Evolutionary conservation across 2,113 vertebrate species (phyloP).

Genomic region (Ceyx melanurus): DNA sequence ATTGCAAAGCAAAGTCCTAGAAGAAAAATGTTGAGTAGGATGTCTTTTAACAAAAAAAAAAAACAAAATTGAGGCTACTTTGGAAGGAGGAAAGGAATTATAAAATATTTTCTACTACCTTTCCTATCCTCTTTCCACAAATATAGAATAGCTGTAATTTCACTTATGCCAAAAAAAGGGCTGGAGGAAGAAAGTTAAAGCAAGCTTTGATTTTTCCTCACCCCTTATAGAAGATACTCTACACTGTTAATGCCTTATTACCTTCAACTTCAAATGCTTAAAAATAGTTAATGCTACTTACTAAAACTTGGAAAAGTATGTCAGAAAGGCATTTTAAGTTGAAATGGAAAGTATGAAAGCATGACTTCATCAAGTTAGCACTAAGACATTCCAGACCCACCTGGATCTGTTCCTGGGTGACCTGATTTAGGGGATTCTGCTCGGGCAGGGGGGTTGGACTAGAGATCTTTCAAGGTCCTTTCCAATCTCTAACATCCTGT

Average conservation of each 20-base stretch:
- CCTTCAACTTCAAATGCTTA: not conserved
- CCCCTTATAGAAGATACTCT: not conserved
- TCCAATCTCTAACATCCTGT: not conserved
- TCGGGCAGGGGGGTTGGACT: too few species aligned
- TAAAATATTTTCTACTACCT: not conserved
- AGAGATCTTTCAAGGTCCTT: too few species aligned
- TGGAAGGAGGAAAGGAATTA: not conserved
- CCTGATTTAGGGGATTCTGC: too few species aligned
- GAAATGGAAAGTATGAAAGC: not conserved
- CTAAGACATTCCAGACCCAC: not conserved
- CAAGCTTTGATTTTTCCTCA: not conserved
- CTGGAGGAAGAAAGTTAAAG: not conserved
- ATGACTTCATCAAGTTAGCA: rapidly evolving
- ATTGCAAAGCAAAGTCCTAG: not conserved
- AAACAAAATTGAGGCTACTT: not conserved
- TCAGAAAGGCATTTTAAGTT: not conserved
- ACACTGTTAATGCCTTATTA: not conserved
- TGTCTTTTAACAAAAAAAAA: not conserved
- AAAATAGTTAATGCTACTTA: not conserved
- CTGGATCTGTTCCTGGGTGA: too few species aligned
- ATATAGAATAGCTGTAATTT: not conserved
- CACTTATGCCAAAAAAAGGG: not conserved
- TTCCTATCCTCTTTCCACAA: not conserved
- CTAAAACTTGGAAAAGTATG: not conserved
- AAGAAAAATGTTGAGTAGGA: not conserved